phyloP scores from a whole-genome alignment of 2,113 vertebrate species.

The Turdus rufiventris region DNA sequence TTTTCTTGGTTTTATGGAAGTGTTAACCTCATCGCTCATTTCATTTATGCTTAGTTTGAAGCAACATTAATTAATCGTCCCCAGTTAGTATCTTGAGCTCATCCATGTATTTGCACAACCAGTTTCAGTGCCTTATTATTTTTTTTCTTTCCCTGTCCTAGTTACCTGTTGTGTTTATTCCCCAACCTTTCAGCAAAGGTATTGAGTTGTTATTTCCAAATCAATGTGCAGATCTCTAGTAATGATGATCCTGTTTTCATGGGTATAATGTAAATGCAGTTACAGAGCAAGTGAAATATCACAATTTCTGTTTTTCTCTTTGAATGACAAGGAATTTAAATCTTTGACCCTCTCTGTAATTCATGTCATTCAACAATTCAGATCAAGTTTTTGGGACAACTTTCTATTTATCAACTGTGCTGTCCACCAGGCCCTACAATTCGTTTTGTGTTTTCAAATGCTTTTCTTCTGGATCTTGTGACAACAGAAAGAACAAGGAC shows the following conservation, averaged over 20 bases:
- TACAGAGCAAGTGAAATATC: accelerated
- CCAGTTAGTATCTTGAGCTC: not conserved
- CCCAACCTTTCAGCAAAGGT: not conserved
- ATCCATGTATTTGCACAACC: not conserved
- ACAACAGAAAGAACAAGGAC: not conserved
- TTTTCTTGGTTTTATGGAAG: not conserved
- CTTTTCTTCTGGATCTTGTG: not conserved
- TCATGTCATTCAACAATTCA: not conserved
- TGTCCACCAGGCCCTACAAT: not conserved
- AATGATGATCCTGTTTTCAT: not conserved
- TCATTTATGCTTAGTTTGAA: not conserved
- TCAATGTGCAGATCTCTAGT: not conserved
- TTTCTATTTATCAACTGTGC: not conserved
- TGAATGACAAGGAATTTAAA: not conserved
- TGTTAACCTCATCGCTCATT: not conserved
- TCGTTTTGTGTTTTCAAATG: not conserved
- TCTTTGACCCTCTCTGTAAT: not conserved
- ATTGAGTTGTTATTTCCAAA: not conserved
- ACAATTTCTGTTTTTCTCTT: not conserved
- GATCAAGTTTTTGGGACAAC: not conserved
- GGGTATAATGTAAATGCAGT: not conserved
- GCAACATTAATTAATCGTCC: not conserved
- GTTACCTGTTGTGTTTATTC: accelerated
- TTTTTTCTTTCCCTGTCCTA: not conserved
- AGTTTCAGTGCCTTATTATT: not conserved